Conservation (phyloP, 1,140 invertebrate species). For the Caenorhabditis elegans region DNA sequence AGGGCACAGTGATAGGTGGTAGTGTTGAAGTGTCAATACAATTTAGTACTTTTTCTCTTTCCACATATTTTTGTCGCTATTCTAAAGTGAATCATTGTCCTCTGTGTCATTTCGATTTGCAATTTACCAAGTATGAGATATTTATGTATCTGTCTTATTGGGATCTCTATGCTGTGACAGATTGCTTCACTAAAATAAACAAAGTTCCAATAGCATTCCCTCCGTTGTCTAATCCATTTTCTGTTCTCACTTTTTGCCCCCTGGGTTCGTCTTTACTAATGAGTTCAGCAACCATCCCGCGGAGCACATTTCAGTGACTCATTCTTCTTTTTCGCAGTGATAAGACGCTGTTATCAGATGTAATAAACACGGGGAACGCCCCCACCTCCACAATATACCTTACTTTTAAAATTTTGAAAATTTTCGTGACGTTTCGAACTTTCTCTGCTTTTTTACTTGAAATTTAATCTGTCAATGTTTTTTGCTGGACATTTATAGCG, state of each 20-base stretch:
- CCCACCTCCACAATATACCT: neutral
- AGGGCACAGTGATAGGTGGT: slow-evolving; percentile 20
- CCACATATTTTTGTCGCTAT: neutral
- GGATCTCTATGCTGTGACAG: neutral
- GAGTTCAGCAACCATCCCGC: neutral
- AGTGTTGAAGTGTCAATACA: slow-evolving; percentile 16
- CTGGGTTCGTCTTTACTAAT: neutral
- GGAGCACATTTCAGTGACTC: neutral
- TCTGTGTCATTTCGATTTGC: neutral
- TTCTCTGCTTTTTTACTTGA: neutral
- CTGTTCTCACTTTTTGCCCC: neutral
- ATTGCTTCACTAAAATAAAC: neutral
- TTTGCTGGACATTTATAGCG: too few species aligned
- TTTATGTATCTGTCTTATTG: too few species aligned
- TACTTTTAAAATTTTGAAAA: neutral
- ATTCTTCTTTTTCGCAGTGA: neutral
- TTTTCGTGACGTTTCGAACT: too few species aligned
- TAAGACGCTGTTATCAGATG: slow-evolving; percentile 14
- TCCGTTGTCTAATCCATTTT: neutral
- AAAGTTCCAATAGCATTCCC: neutral
- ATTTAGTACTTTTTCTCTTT: neutral
- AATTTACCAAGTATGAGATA: neutral
- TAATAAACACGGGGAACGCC: slow-evolving; percentile 18
- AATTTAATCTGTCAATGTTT: too few species aligned
- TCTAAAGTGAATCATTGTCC: neutral